Conservation (phyloP, 2,113 vertebrate genomes). For the Podiceps cristatus region DNA sequence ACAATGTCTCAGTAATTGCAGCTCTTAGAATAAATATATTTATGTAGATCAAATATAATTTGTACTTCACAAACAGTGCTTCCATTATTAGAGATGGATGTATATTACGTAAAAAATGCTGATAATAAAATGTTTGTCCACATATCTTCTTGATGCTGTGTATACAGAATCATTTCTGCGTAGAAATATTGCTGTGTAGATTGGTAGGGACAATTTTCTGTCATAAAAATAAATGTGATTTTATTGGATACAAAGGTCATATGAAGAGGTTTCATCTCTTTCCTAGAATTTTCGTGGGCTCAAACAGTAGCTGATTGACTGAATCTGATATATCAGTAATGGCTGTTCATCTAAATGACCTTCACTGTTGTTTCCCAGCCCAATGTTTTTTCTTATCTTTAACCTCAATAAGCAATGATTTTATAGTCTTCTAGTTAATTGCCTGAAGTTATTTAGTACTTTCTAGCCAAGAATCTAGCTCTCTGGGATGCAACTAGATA, state of each 20-base stretch:
- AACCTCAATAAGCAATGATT: background rate
- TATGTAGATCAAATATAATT: background rate
- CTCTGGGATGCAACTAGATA: background rate
- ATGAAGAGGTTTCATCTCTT: background rate
- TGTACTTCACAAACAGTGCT: background rate
- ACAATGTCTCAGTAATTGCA: background rate
- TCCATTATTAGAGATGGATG: background rate
- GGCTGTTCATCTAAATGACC: background rate
- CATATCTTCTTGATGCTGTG: background rate
- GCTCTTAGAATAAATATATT: background rate
- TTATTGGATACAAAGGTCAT: background rate
- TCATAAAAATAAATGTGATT: background rate
- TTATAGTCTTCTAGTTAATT: background rate
- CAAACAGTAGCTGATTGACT: background rate
- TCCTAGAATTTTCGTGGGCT: background rate
- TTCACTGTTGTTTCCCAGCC: background rate
- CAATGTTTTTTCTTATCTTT: background rate
- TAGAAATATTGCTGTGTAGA: background rate
- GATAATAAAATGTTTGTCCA: background rate
- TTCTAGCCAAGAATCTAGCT: background rate
- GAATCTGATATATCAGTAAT: background rate
- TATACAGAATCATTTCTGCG: background rate
- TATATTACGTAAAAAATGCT: background rate
- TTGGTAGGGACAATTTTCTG: background rate
- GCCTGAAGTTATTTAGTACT: background rate